phyloP scores from a whole-genome alignment of 2,797 vertebrate species.

The Phrynocephalus guinanensis region DNA sequence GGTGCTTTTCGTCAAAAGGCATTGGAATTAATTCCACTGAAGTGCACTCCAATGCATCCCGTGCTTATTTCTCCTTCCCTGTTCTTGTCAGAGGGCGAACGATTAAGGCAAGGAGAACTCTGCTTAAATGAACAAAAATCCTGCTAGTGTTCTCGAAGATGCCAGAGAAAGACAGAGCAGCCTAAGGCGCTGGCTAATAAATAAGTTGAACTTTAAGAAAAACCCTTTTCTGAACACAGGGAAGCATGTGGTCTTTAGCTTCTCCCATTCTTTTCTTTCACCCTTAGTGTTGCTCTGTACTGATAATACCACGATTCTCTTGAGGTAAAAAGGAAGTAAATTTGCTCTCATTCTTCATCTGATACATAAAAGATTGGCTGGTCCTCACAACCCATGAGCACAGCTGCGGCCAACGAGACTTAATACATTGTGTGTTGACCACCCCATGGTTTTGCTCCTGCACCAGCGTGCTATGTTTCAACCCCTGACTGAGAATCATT shows the following conservation, averaged over 20 bases:
- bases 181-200: neutral
- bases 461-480: neutral
- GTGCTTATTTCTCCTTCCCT: neutral
- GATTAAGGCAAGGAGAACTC: neutral
- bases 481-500: neutral
- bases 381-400: neutral
- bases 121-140: neutral
- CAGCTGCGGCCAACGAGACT: too few species aligned
- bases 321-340: neutral
- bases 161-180: neutral
- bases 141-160: neutral
- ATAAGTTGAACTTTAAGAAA: neutral
- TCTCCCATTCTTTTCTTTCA: neutral
- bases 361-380: neutral
- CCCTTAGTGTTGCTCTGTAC: neutral
- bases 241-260: neutral
- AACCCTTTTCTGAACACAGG: neutral
- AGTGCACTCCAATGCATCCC: neutral
- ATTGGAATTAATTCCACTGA: neutral
- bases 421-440: neutral
- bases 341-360: neutral
- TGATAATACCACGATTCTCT: neutral
- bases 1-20: neutral
- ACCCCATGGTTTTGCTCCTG: neutral
- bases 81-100: neutral